phyloP scores from a whole-genome alignment of 2,888 invertebrate genomes.

The Drosophila falleni region DNA sequence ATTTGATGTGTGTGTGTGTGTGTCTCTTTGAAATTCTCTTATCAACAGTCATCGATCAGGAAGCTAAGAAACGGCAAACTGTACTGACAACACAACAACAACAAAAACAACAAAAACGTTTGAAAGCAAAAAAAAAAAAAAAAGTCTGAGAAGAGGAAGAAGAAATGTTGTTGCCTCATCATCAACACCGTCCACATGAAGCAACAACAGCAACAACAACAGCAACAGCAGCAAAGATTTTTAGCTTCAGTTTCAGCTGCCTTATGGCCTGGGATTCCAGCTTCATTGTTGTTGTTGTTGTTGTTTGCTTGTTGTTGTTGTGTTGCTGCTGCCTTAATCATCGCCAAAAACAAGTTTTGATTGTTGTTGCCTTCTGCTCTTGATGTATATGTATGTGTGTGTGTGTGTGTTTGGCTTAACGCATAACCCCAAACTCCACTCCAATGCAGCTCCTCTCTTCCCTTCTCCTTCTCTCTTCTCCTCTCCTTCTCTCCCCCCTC shows the following conservation, averaged over 20 bases:
- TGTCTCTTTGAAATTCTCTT: conserved; percentile 20
- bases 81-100: conserved; percentile 50
- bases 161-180: conserved; percentile 49
- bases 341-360: conserved; percentile 69
- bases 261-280: neutral
- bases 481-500: no score
- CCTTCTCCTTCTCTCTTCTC: neutral
- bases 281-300: conserved; percentile 4
- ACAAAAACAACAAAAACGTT: conserved; percentile 20
- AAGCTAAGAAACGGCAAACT: conserved; percentile 62
- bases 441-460: conserved; percentile 10
- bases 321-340: conserved; percentile 63
- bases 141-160: conserved; percentile 10
- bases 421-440: conserved; percentile 48
- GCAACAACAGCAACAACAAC: conserved; percentile 4
- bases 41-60: conserved; percentile 50
- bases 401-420: conserved; percentile 45
- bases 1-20: neutral
- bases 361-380: conserved; percentile 31
- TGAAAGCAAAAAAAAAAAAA: neutral
- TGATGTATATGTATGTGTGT: conserved; percentile 21
- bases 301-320: neutral
- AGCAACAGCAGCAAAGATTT: neutral
- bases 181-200: conserved; percentile 19
- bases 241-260: conserved; percentile 49